A percentile compares a stretch with the other conserved stretches of the same genome.
These are phyloP conservation scores for Drosophila kohkoa DNA, from an alignment of 1,140 invertebrate species.

Conservation along the genomic window DNA sequence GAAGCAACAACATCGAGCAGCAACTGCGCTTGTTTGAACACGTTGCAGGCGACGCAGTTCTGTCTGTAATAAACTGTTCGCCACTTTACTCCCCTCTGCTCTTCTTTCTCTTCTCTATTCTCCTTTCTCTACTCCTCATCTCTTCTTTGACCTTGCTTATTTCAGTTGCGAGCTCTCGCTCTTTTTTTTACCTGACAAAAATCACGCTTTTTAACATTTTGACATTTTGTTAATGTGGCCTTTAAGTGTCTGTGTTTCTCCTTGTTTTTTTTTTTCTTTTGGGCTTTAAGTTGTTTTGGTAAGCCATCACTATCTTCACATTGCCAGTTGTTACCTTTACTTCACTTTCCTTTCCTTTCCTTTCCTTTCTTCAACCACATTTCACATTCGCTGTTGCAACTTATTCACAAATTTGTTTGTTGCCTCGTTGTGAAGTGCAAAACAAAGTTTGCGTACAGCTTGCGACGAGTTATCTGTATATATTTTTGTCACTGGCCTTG, in stretches of 20 bases:
- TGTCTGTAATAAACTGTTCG: background rate
- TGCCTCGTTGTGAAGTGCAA: slow-evolving; percentile 28
- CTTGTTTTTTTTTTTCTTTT: background rate
- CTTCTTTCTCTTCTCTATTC: background rate
- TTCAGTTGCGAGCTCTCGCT: no score
- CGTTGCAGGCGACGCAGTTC: slow-evolving; percentile 22
- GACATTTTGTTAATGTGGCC: slow-evolving; percentile 79
- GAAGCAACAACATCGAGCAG: slow-evolving; percentile 25
- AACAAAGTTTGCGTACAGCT: slow-evolving; percentile 51
- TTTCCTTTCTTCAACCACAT: background rate
- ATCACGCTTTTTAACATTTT: slow-evolving; percentile 81
- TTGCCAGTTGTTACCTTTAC: slow-evolving; percentile 24
- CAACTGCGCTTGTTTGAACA: slow-evolving; percentile 72
- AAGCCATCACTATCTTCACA: slow-evolving; percentile 16
- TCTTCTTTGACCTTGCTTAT: no score
- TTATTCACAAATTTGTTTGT: slow-evolving; percentile 78
- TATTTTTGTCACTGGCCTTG: slow-evolving; percentile 30
- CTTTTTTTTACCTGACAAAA: slow-evolving; percentile 48
- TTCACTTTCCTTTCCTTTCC: background rate
- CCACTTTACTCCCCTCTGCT: no score
- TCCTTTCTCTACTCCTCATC: background rate
- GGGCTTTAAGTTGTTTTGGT: background rate
- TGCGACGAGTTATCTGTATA: slow-evolving; percentile 31
- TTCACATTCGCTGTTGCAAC: slow-evolving; percentile 38
- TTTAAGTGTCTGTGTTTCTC: slow-evolving; percentile 13